These are phyloP conservation scores for Clivina fossor DNA, from an alignment of 2,888 invertebrate species.

Conservation along the genomic window DNA sequence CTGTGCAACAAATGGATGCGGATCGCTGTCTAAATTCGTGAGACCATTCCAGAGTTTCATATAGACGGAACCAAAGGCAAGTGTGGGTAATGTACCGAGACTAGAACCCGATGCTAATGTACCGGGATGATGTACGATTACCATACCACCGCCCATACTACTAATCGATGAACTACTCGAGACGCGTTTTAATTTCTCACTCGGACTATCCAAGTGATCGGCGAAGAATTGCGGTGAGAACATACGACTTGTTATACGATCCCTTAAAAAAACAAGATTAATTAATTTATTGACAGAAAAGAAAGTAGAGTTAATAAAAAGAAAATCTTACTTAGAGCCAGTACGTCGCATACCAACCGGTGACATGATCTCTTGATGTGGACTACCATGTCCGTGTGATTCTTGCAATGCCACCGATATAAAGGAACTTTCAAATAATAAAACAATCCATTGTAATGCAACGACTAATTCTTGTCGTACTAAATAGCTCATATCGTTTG, in stretches of 20 bases:
- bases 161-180: slow-evolving; percentile 72
- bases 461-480: slow-evolving; percentile 86
- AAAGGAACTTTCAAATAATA: slow-evolving; percentile 87
- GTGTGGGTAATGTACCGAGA: slow-evolving; percentile 55
- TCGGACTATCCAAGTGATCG: slow-evolving; percentile 42
- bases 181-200: slow-evolving; percentile 61
- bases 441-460: slow-evolving; percentile 82
- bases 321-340: slow-evolving; percentile 45
- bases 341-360: slow-evolving; percentile 52
- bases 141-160: slow-evolving; percentile 56
- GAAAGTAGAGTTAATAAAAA: neutral
- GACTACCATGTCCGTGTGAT: slow-evolving; percentile 23
- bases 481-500: slow-evolving; percentile 79
- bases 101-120: slow-evolving; percentile 46
- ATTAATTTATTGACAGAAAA: neutral
- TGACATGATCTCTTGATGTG: slow-evolving; percentile 38
- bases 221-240: slow-evolving; percentile 12
- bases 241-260: slow-evolving; percentile 18
- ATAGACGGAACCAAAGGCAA: slow-evolving; percentile 76
- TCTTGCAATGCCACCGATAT: slow-evolving; percentile 74
- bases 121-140: slow-evolving; percentile 36
- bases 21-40: slow-evolving; percentile 78
- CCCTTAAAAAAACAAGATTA: slow-evolving; percentile 5
- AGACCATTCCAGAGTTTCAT: slow-evolving; percentile 87
- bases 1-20: slow-evolving; percentile 78